A percentile compares a stretch with the other conserved stretches of the same genome.
Evolutionary conservation across 2,113 vertebrate genomes (phyloP).

Genomic region (Agelaius phoeniceus): DNA sequence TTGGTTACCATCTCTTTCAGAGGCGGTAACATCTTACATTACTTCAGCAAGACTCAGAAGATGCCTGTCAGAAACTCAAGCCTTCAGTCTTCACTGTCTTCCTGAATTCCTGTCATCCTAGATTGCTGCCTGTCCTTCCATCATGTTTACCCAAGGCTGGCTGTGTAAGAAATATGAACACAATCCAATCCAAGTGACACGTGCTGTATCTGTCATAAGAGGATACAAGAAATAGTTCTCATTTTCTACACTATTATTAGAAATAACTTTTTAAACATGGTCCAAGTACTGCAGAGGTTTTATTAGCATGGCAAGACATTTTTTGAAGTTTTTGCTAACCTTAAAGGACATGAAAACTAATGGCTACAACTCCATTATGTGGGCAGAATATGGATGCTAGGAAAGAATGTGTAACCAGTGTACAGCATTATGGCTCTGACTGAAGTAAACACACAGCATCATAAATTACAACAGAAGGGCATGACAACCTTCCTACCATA

Average conservation of each 20-base stretch:
- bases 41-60: conserved; percentile 31
- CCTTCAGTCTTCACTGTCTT: conserved; percentile 29
- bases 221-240: not conserved
- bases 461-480: not conserved
- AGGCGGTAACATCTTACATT: not conserved
- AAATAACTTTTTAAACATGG: not conserved
- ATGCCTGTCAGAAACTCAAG: conserved; percentile 31
- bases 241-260: not conserved
- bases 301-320: not conserved
- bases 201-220: not conserved
- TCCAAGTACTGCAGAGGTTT: not conserved
- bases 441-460: not conserved
- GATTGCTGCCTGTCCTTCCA: conserved; percentile 38
- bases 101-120: conserved; percentile 30
- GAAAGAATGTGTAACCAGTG: not conserved
- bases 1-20: not conserved
- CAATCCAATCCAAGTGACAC: not conserved
- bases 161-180: not conserved
- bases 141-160: conserved; percentile 20
- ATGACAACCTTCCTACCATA: not conserved
- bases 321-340: not conserved
- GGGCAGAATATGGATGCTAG: not conserved
- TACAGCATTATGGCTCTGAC: accelerated
- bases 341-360: not conserved
- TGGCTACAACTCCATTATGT: not conserved